A percentile compares a stretch with the other conserved stretches of the same genome.
Conservation (phyloP, 30 jellyfish, hydroid and myxozoan species). For the Morbakka virulenta region DNA sequence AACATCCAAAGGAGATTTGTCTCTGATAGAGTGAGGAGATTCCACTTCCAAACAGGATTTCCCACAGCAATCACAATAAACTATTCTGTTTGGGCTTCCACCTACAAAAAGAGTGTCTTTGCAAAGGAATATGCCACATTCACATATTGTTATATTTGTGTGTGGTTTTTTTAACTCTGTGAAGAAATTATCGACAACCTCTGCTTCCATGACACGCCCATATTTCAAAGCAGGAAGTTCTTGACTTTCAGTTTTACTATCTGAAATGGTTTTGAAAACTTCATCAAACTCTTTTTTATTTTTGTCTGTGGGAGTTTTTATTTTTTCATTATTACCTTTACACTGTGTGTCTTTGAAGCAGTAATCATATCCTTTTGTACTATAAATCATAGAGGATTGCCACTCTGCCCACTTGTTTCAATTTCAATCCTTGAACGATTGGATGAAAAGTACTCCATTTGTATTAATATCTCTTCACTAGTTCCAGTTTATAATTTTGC, state of each 20-base stretch:
- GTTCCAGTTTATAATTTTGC: no score
- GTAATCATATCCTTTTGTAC: slow-evolving; percentile 24
- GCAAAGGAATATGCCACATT: no score
- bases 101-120: slow-evolving; percentile 40
- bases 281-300: slow-evolving; percentile 26
- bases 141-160: no score
- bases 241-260: no score
- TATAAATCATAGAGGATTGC: slow-evolving; percentile 10
- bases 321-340: slow-evolving; percentile 20
- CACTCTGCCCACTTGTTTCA: slow-evolving; percentile 44
- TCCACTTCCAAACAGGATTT: slow-evolving; percentile 55
- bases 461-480: background rate
- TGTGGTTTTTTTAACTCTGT: no score
- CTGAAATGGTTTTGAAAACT: no score
- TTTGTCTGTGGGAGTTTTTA: background rate
- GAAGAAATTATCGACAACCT: no score
- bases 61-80: slow-evolving; percentile 51
- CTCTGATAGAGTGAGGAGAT: slow-evolving; percentile 38
- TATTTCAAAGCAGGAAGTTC: no score
- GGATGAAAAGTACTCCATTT: background rate
- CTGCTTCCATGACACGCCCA: no score
- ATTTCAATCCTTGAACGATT: slow-evolving; percentile 5
- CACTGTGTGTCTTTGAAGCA: slow-evolving; percentile 41
- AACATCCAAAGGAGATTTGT: background rate
- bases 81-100: slow-evolving; percentile 69